These are phyloP conservation scores for Mechanitis messenoides DNA, from an alignment of 2,888 invertebrate genomes.

Conservation along the genomic window DNA sequence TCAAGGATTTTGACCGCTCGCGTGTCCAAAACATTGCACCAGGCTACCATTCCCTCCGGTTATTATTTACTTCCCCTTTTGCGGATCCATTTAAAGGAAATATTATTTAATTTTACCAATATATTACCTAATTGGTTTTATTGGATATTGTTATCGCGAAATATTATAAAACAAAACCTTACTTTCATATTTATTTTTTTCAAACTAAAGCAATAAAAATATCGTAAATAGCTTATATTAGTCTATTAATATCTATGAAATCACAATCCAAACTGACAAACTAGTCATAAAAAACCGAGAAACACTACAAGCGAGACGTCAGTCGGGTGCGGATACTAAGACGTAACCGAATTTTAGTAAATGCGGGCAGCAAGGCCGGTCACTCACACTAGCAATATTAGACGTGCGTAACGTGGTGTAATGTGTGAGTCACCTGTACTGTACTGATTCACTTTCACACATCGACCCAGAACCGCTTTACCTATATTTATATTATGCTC, in stretches of 20 bases:
- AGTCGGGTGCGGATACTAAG: neutral
- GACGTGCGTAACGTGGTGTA: slow-evolving; percentile 46
- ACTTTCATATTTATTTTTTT: no score
- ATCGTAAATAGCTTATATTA: no score
- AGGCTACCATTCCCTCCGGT: slow-evolving; percentile 42
- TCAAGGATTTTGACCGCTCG: slow-evolving; percentile 52
- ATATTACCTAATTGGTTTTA: neutral
- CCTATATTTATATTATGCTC: slow-evolving; percentile 12
- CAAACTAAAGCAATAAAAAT: no score
- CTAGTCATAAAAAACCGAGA: slow-evolving; percentile 6
- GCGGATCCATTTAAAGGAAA: slow-evolving; percentile 31
- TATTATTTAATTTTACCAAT: slow-evolving; percentile 10
- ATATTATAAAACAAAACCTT: no score
- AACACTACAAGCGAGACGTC: slow-evolving; percentile 6
- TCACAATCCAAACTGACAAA: no score
- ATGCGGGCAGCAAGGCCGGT: slow-evolving; percentile 52
- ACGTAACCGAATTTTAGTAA: slow-evolving; percentile 22
- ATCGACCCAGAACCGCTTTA: slow-evolving; percentile 16
- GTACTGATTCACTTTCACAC: slow-evolving; percentile 38
- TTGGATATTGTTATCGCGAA: neutral
- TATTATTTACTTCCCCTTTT: slow-evolving; percentile 41
- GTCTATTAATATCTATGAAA: no score
- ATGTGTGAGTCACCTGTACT: slow-evolving; percentile 38
- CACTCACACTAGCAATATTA: slow-evolving; percentile 46
- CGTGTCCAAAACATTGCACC: slow-evolving; percentile 55